A percentile compares a stretch with the other conserved stretches of the same genome.
These are phyloP conservation scores for Trissoscelio sp. DNA, from an alignment of 2,888 invertebrate genomes.

Conservation along the genomic window DNA sequence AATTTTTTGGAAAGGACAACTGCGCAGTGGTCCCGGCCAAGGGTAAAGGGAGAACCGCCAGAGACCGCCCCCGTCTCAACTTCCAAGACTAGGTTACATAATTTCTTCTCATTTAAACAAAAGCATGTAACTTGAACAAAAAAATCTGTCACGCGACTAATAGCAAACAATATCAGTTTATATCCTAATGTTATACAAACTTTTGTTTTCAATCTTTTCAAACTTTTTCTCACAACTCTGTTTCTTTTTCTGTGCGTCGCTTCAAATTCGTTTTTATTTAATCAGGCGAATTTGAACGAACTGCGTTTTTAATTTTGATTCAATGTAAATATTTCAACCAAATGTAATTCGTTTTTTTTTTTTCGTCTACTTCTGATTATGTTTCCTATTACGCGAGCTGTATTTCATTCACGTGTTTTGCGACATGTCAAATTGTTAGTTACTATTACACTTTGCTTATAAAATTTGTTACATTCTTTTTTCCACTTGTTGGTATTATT, in stretches of 20 bases:
- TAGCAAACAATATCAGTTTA: slow-evolving; percentile 58
- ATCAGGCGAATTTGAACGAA: not conserved
- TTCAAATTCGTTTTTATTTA: slow-evolving; percentile 5
- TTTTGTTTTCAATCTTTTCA: slow-evolving; percentile 5
- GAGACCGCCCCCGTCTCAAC: too few species aligned
- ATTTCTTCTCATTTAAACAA: slow-evolving; percentile 77
- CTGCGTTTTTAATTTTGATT: slow-evolving; percentile 45
- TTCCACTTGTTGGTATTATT: slow-evolving; percentile 22
- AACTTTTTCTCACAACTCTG: not conserved
- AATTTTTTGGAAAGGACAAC: too few species aligned
- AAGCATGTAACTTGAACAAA: slow-evolving; percentile 75
- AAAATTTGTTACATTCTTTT: slow-evolving; percentile 36
- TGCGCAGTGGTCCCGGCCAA: too few species aligned
- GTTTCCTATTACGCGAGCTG: slow-evolving; percentile 56
- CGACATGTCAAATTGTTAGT: slow-evolving; percentile 45
- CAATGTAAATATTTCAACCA: slow-evolving; percentile 23
- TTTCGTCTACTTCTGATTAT: slow-evolving; percentile 43
- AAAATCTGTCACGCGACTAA: slow-evolving; percentile 60
- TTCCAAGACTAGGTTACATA: slow-evolving; percentile 83
- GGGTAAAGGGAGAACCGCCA: too few species aligned
- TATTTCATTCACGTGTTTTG: slow-evolving; percentile 46
- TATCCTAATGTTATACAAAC: slow-evolving; percentile 16
- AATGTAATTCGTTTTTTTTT: slow-evolving; percentile 33
- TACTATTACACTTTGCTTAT: slow-evolving; percentile 47
- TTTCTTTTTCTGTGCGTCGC: not conserved